A percentile compares a stretch with the other conserved stretches of the same genome.
Evolutionary conservation across 2,797 vertebrate genomes (phyloP).

Genomic region (Peromyscus nudipes): DNA sequence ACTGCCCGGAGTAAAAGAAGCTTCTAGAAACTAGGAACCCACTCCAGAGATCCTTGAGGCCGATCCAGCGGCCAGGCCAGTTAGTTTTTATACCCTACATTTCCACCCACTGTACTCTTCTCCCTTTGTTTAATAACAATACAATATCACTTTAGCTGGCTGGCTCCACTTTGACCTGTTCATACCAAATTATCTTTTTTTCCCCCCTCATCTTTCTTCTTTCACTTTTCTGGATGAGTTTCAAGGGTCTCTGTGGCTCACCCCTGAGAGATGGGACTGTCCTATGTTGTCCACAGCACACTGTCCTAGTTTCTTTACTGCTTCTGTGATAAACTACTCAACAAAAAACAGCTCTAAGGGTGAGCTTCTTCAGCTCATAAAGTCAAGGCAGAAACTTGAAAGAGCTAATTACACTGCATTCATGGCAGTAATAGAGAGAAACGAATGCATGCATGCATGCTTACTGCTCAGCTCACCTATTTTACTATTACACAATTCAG

Average conservation of each 20-base stretch:
- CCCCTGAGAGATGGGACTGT: neutral
- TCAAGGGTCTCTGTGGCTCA: neutral
- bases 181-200: neutral
- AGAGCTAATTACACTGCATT: too few relatives aligned
- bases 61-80: neutral
- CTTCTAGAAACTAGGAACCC: neutral
- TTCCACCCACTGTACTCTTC: neutral
- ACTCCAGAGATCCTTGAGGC: neutral
- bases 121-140: neutral
- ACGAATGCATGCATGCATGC: too few relatives aligned
- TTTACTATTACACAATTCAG: neutral
- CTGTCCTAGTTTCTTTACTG: neutral
- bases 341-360: neutral
- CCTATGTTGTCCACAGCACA: neutral
- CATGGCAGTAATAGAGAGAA: too few relatives aligned
- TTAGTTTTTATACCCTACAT: too few relatives aligned
- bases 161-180: neutral
- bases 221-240: neutral
- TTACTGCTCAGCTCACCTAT: neutral
- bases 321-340: neutral
- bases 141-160: neutral
- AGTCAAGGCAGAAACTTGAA: neutral
- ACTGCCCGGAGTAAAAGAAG: neutral
- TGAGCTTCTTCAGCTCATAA: neutral
- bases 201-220: neutral